Conservation (phyloP, 2,888 invertebrate genomes). For the Melinaea menophilus region DNA sequence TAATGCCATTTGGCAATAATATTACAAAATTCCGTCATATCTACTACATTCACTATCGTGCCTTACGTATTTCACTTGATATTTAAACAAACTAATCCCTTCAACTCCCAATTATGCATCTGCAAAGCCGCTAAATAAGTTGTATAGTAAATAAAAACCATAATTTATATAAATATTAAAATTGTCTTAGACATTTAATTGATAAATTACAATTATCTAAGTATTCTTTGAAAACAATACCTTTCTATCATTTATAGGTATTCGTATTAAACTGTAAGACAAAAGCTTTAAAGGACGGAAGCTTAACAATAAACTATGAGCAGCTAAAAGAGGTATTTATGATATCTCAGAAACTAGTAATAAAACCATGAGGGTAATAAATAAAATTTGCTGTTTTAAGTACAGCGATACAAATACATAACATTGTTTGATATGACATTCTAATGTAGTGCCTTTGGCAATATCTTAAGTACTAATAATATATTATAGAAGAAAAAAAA, state of each 20-base stretch:
- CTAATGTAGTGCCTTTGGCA: constrained; percentile 54
- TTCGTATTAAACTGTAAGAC: constrained; percentile 24
- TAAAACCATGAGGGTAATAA: constrained; percentile 8
- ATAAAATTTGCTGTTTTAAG: constrained; percentile 15
- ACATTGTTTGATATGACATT: constrained; percentile 51
- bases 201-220: constrained; percentile 5
- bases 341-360: constrained; percentile 8
- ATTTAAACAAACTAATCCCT: neutral
- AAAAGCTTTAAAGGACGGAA: constrained; percentile 49
- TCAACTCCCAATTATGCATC: constrained; percentile 1
- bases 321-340: constrained; percentile 19
- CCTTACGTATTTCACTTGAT: constrained; percentile 19
- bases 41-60: constrained; percentile 4
- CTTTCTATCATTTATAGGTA: constrained; percentile 17
- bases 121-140: constrained; percentile 7
- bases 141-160: neutral
- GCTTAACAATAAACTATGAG: constrained; percentile 38
- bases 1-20: constrained; percentile 16
- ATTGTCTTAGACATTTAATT: constrained; percentile 5
- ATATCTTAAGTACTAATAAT: constrained; percentile 19
- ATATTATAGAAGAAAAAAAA: neutral
- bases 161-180: neutral
- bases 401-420: constrained; percentile 25
- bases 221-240: constrained; percentile 5
- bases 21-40: constrained; percentile 10